Base-by-base conservation (phyloP, 2,888 invertebrate genomes). In the Bombylius discolor region DNA sequence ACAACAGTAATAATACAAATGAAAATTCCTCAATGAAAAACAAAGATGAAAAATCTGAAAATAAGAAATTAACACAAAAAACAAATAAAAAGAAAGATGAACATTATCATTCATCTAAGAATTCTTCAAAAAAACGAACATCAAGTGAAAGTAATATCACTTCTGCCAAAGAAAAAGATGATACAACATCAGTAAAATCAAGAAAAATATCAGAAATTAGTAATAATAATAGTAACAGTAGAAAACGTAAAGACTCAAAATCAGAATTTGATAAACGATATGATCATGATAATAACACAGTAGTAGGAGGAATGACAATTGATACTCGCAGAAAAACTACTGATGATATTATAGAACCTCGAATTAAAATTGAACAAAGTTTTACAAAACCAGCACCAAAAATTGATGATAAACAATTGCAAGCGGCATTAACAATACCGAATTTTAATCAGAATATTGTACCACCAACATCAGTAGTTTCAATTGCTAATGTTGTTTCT, bases 51-150 rank as follows among this genome's bases (percentile, higher is more conserved):
- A 54, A 46, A 11, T 45, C 50, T 45, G 49, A 49, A 14, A 50
- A 50, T 8, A 36, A 36, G 34, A 36, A 36, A 36, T 36, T 4
- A 36, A 36, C 34, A 36, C 7, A 1, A 36, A 36, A 5, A 8
- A 46, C 55, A 12, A 9, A 52, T 74, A 63, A 76, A 73, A 63
- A 77, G 74, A 61, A 76, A 73, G 14, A 63, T 5, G 64, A 4
- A 53, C 59, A n/a, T 60, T 59, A 1, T 57, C 59, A 7, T 63
- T 23, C 63, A 0, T 62, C 63, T 1, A 59, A 60, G 33, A 54
- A 63, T 5, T 56, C 61, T 6, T 56, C 63, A 0, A 72, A 70
- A 53, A 72, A 70, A 58, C 46, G 77, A 7, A 42, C 39, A 8
- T 11, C 8, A 11, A 42, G 39, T 42, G 39, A 42, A 11, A 42